Evolutionary conservation across 2,888 invertebrate species (phyloP), one percentile per base, ranked within the genome.

Genomic region (Tipula vernalis): DNA sequence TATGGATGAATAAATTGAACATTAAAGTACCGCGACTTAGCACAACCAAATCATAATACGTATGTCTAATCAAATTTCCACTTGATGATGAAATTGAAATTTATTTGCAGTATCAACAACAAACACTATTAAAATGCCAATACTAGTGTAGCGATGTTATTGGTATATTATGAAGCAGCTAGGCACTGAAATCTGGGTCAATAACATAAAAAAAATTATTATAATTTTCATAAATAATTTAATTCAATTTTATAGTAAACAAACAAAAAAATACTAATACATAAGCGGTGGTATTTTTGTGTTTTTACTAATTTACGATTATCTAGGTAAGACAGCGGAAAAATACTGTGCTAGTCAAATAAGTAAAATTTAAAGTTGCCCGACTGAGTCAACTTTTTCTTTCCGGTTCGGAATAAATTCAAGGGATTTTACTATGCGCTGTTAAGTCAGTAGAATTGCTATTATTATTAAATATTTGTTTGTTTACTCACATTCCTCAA

Each of bases 131-230:
- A 15, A 28, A 84, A 84, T 39, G n/a, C n/a, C 39, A 84, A 84
- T 84, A 71, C 71, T 71, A 28, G 18, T 71, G 28, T 12, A 6
- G 6, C 13, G 36, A n/a, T 84, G 36, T 84, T 84, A 10, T 84
- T 15, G 28, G 36, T 84, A 84, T 28, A 28, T 84, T 84, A 84
- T 15, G 36, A 84, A 84, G 39, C 84, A 84, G 84, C 39, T 36
- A 36, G 39, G 39, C 41, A 84, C 84, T 84, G 8, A 39, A 84
- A 86, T 86, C 57, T 86, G 36, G 86, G 86, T 86, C 86, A 86
- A 86, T 86, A 57, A 86, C 86, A 86, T 86, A 86, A 86, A 39
- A 39, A 28, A 39, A 39, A 39, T 39, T 39, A 39, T 39, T 39
- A 6, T 44, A n/a, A 36, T 47, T 44, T 47, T 86, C 36, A 36